Evolutionary conservation across 1,140 invertebrate species (phyloP).

Genomic region (Drosophila watanabei): DNA sequence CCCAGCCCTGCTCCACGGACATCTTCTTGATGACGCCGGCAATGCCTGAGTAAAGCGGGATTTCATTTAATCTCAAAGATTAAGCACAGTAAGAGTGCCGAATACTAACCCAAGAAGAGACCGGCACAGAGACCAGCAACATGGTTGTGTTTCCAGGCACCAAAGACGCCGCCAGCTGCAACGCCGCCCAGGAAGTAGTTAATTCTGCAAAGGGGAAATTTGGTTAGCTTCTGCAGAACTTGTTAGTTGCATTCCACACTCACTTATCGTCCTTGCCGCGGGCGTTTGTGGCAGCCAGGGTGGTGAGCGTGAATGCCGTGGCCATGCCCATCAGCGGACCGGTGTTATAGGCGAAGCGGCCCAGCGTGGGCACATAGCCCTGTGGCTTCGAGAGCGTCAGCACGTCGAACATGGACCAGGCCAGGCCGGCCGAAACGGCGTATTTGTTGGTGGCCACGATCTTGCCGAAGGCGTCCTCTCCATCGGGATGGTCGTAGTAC

Average conservation of each 20-base stretch:
- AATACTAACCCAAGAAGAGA: conserved; percentile 62
- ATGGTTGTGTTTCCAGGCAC: conserved; percentile 86
- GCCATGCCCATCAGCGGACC: conserved; percentile 89
- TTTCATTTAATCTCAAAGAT: conserved; percentile 48
- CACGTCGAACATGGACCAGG: conserved; percentile 87
- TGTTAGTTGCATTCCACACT: not conserved
- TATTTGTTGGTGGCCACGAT: conserved; percentile 88
- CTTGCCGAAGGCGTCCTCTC: conserved; percentile 89
- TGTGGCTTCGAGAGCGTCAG: conserved; percentile 87
- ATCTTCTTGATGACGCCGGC: conserved; percentile 88
- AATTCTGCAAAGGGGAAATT: conserved; percentile 61
- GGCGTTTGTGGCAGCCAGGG: conserved; percentile 87
- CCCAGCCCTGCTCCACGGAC: conserved; percentile 86
- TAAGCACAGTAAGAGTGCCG: too few species aligned
- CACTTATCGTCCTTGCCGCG: conserved; percentile 89
- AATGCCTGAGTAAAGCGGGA: conserved; percentile 80
- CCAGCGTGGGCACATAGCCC: conserved; percentile 86
- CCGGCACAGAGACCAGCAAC: conserved; percentile 69
- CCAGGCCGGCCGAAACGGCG: conserved; percentile 86
- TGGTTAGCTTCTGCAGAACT: not conserved
- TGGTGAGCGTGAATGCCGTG: conserved; percentile 88
- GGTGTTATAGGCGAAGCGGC: conserved; percentile 87
- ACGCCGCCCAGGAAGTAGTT: conserved; percentile 88
- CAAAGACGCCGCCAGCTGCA: conserved; percentile 87
- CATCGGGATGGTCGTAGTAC: conserved; percentile 91